Evolutionary conservation across 2,888 invertebrate species (phyloP), one percentile per base, ranked within the genome.

Genomic region (Drosophila mimica): DNA sequence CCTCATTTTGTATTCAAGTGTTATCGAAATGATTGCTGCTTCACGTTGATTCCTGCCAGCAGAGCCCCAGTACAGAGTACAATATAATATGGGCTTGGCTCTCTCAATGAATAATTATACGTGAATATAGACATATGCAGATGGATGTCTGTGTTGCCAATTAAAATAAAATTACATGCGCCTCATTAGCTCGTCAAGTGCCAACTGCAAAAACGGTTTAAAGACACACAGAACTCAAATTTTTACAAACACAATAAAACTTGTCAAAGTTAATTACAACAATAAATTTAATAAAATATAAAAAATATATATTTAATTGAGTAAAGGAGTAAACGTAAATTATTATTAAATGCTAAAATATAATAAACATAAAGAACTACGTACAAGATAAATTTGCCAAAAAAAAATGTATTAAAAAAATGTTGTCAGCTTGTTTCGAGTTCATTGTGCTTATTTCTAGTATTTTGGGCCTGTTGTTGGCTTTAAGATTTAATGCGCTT

Each of bases 1-100:
- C 90, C 88, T 88, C 85, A 90, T 90, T 88, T 81, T 86, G 90
- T 88, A 88, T 88, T 88, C 88, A 90, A 88, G 90, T 90, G 89
- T 89, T 86, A 88, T 88, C 88, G 87, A 89, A 88, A 79, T 85
- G 87, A 87, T 88, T 88, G 89, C 80, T 69, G 79, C 63, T 87
- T 72, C 83, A 87, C 80, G 86, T 82, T 70, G 78, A 86, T 79
- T 74, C 30, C 51, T 25, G 71, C 80, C 80, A 59, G 64, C 73
- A 72, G 73, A 72, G 85, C 79, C 79, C 30, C 30, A n/a, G 30
- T 73, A 71, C 62, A 59, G 30, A 70, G 74, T 67, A 61, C 64
- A 30, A 77, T 51, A 64, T 77, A 70, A 76, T 73, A 78, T 87
- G 89, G 87, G 89, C 78, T 88, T 83, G 89, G 88, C 40, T 74